phyloP scores from a whole-genome alignment of 2,113 vertebrate species.

The Lepus timidus region DNA sequence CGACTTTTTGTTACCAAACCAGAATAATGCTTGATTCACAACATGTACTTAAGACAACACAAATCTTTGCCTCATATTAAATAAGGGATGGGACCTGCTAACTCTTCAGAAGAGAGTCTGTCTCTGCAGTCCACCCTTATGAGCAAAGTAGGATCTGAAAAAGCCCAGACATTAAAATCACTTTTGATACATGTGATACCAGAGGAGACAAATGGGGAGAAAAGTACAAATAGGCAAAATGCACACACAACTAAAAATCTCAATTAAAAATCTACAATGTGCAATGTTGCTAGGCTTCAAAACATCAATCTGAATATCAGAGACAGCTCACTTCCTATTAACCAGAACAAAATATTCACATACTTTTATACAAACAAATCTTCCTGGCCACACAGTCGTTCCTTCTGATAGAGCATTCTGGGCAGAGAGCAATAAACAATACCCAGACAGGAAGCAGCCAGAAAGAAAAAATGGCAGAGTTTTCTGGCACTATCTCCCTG shows the following conservation, averaged over 20 bases:
- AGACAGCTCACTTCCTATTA: neutral
- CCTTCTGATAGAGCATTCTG: constrained; percentile 26
- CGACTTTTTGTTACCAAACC: neutral
- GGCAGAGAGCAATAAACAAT: constrained; percentile 60
- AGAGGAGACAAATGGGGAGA: neutral
- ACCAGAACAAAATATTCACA: constrained; percentile 11
- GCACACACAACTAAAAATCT: neutral
- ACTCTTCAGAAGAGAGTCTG: neutral
- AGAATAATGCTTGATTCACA: neutral
- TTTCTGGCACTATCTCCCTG: constrained; percentile 56
- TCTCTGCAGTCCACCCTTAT: neutral
- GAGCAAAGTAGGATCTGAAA: constrained; percentile 47
- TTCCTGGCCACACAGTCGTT: constrained; percentile 48
- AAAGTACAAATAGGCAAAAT: constrained; percentile 2
- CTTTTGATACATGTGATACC: neutral
- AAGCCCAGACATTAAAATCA: neutral
- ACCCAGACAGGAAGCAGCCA: constrained; percentile 64
- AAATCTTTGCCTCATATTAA: neutral
- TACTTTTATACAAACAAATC: constrained; percentile 20
- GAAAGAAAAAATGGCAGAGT: constrained; percentile 11
- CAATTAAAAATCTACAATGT: neutral
- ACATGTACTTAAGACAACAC: neutral
- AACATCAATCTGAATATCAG: neutral
- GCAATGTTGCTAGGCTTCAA: neutral
- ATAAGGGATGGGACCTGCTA: neutral